A percentile compares a stretch with the other conserved stretches of the same genome.
Evolutionary conservation across 2,797 vertebrate species (phyloP).

Genomic region (Peromyscus aztecus): DNA sequence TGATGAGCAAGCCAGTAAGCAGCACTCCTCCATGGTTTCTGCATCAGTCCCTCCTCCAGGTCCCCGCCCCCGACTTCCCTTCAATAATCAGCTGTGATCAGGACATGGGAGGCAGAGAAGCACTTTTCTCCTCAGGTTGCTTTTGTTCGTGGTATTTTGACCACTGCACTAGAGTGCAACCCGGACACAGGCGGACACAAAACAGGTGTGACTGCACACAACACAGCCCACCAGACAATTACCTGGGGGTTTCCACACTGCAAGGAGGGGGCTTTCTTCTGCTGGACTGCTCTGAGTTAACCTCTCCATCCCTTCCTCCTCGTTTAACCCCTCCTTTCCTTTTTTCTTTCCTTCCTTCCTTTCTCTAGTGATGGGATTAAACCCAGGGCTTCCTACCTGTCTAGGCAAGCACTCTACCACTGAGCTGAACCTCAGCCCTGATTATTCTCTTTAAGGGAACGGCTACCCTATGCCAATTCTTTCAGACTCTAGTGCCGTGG

Average conservation of each 20-base stretch:
- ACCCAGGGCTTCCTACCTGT: not conserved
- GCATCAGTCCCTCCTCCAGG: too few species aligned
- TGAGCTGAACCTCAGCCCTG: not conserved
- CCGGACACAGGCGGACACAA: not conserved
- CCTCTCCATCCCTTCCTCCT: not conserved
- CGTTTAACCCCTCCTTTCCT: not conserved
- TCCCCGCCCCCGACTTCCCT: not conserved
- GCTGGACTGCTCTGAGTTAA: not conserved
- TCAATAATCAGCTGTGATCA: too few species aligned
- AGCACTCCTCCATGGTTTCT: not conserved
- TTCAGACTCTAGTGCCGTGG: not conserved
- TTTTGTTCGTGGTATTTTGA: not conserved
- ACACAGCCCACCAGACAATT: not conserved
- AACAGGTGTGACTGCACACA: not conserved
- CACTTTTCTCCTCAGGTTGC: too few species aligned
- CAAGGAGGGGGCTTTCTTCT: not conserved
- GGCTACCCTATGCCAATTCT: not conserved
- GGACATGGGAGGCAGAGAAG: not conserved
- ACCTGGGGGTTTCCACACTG: slow-evolving; percentile 21
- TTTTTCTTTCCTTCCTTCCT: not conserved
- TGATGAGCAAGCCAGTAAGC: not conserved
- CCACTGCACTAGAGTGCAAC: not conserved
- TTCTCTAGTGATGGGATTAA: not conserved
- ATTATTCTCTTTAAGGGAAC: not conserved
- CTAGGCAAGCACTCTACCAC: not conserved